Conservation (phyloP, 2,113 vertebrate genomes). For the Oxygymnocypris stewartii region DNA sequence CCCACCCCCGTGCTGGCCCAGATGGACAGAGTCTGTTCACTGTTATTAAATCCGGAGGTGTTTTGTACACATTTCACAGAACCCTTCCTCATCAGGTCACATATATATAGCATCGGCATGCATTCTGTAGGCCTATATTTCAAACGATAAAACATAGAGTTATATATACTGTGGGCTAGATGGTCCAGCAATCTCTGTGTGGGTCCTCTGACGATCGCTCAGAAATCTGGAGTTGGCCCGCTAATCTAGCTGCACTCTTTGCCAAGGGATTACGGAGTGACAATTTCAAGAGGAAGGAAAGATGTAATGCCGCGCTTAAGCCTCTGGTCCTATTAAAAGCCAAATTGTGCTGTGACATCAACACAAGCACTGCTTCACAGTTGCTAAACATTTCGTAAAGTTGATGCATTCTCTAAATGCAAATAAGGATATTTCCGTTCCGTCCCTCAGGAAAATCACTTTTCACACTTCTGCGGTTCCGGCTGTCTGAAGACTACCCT, state of each 20-base stretch:
- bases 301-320: constrained; percentile 56
- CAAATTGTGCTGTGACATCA: constrained; percentile 55
- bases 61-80: constrained; percentile 41
- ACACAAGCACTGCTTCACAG: constrained; percentile 49
- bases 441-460: constrained; percentile 59
- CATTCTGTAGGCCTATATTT: not conserved
- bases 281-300: constrained; percentile 61
- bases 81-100: not conserved
- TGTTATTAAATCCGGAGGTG: constrained; percentile 57
- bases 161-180: not conserved
- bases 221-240: constrained; percentile 51
- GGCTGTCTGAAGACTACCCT: constrained; percentile 46
- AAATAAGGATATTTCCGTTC: constrained; percentile 57
- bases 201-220: constrained; percentile 46
- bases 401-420: constrained; percentile 61
- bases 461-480: constrained; percentile 57
- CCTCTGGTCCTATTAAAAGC: constrained; percentile 57
- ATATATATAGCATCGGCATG: not conserved
- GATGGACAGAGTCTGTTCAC: constrained; percentile 64
- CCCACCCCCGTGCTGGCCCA: constrained; percentile 58
- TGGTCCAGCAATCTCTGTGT: constrained; percentile 15
- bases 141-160: not conserved
- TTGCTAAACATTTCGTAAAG: constrained; percentile 61
- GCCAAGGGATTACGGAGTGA: constrained; percentile 62
- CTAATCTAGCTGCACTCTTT: constrained; percentile 59